These are phyloP conservation scores for Sturnira hondurensis DNA, from an alignment of 2,113 vertebrate species.

Conservation along the genomic window DNA sequence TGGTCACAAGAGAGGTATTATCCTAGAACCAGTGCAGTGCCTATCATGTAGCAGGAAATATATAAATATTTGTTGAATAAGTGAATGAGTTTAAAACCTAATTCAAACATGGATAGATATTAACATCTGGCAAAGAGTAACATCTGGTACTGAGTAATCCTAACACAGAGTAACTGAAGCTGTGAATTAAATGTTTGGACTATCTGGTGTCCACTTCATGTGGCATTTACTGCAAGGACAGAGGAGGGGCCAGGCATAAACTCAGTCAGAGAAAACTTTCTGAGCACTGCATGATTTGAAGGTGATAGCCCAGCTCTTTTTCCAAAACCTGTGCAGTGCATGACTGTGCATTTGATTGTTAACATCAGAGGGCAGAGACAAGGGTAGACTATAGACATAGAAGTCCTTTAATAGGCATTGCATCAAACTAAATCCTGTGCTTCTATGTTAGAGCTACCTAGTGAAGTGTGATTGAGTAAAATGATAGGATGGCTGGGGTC, in stretches of 20 bases:
- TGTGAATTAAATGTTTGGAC: background rate
- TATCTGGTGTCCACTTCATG: rapidly evolving
- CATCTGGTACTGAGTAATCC: background rate
- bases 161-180: background rate
- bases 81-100: background rate
- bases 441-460: rapidly evolving
- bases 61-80: background rate
- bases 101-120: background rate
- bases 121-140: background rate
- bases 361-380: background rate
- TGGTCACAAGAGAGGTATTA: background rate
- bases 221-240: background rate
- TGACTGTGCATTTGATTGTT: background rate
- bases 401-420: background rate
- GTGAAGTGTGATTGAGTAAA: background rate
- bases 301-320: background rate
- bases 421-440: rapidly evolving
- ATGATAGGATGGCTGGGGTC: background rate
- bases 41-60: background rate
- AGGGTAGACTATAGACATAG: background rate
- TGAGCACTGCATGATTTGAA: background rate
- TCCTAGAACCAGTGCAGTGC: background rate
- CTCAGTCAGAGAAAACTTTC: background rate
- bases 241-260: background rate
- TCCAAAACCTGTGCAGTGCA: background rate